Evolutionary conservation across 2,113 vertebrate genomes (phyloP).

Genomic region (Lipotes vexillifer): DNA sequence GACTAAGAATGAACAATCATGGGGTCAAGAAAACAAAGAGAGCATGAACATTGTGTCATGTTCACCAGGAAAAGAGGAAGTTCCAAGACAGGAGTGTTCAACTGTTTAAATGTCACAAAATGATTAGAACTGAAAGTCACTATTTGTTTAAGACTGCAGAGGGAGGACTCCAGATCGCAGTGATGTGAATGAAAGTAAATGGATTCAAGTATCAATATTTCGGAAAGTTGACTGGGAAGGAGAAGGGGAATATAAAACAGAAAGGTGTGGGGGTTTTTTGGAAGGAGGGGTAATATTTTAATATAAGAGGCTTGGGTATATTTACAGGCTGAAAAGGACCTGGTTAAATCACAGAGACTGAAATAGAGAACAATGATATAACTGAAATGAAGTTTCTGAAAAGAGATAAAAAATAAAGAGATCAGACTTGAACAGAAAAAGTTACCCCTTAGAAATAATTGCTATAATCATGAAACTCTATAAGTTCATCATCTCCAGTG

Average conservation of each 20-base stretch:
- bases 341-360: background rate
- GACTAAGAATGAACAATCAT: background rate
- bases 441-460: background rate
- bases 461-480: background rate
- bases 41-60: background rate
- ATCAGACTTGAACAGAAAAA: background rate
- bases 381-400: conserved; percentile 17
- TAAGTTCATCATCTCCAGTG: background rate
- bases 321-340: background rate
- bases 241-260: background rate
- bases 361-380: background rate
- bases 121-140: background rate
- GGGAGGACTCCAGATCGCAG: background rate
- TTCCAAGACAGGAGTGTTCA: background rate
- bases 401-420: background rate
- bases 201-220: background rate
- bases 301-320: background rate
- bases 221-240: background rate
- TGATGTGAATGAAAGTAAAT: background rate
- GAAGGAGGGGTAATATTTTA: background rate
- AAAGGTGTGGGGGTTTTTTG: background rate
- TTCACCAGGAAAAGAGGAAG: background rate
- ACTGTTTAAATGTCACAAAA: conserved; percentile 19
- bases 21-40: background rate
- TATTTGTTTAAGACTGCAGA: background rate